Base-by-base conservation (phyloP, 2,113 vertebrate species). In the Leptobrachium ailaonicum region DNA sequence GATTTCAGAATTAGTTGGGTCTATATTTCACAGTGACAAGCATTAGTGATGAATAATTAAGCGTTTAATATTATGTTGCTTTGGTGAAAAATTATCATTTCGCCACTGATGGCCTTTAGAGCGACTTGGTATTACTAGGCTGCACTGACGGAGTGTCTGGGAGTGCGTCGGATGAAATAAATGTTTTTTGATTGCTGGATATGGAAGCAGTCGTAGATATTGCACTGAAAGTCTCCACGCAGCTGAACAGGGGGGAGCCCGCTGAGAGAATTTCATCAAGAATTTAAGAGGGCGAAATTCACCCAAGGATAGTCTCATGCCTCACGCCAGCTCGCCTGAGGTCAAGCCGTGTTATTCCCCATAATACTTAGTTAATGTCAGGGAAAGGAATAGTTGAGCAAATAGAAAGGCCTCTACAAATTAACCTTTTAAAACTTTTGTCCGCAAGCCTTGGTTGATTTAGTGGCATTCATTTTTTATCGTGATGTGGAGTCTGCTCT, bases 11-110 rank as follows among this genome's bases (percentile, higher is more conserved):
- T 93, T 88, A 89, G 92, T 87, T 66, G 87, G 88, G 88, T 89
- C 90, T 91, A 95, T 97, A 93, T 95, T 95, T 97, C 95, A 95
- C 90, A 84, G 89, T 92, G 95, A 94, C 95, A 96, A 85, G 89
- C 92, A 92, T 94, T 95, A 93, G 91, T 91, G 90, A 97, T 97
- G 94, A 98, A 98, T 98, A 98, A 99, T 97, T 98, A 97, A 96
- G 90, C 91, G 90, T 94, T 95, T 95, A 92, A 98, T 96, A 97
- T 94, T 95, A 95, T 90, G 90, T 91, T 94, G 92, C 92, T 85
- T 90, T 86, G 85, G 87, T 92, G 89, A 94, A 94, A 96, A 96
- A 96, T 94, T 90, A 92, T 94, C 93, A 96, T 94, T 95, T 93
- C 90, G 87, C 92, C 94, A 92, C 87, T 89, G 95, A 96, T 95